A percentile compares a stretch with the other conserved stretches of the same genome.
These are phyloP conservation scores for Lemur catta DNA, from an alignment of 2,797 vertebrate genomes.

Conservation along the genomic window DNA sequence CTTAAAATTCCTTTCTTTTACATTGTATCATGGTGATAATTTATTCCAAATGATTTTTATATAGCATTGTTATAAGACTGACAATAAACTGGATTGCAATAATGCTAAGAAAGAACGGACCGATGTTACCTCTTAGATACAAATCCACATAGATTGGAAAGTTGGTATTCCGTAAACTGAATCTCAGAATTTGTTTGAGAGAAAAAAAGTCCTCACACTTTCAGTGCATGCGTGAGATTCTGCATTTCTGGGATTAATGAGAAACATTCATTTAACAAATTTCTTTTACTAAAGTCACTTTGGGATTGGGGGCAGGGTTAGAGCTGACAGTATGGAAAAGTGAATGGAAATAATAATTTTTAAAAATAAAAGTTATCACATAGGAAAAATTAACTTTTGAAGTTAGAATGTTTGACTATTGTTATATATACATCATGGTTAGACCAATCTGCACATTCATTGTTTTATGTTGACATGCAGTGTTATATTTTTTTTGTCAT, in stretches of 20 bases:
- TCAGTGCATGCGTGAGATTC: not conserved
- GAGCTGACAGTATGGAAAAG: not conserved
- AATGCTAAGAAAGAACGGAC: not conserved
- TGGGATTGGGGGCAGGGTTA: not conserved
- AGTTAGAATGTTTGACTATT: constrained; percentile 1
- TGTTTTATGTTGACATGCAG: not conserved
- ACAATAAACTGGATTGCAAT: not conserved
- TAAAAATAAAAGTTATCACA: constrained; percentile 32
- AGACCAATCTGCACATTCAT: not conserved
- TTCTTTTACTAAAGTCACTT: constrained; percentile 33
- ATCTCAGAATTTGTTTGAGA: not conserved
- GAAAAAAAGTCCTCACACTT: not conserved
- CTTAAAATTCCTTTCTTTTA: constrained; percentile 22
- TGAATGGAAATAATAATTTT: not conserved
- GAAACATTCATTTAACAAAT: constrained; percentile 2
- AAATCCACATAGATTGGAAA: not conserved
- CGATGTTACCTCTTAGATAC: not conserved
- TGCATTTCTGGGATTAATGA: constrained; percentile 10
- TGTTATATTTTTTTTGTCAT: not conserved
- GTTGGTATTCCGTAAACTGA: not conserved
- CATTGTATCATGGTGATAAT: not conserved
- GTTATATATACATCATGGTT: not conserved
- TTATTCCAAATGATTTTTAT: not conserved
- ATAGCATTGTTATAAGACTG: not conserved
- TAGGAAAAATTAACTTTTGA: not conserved